These are phyloP conservation scores for Lottia gigantea DNA, from an alignment of 2,888 invertebrate species.

Conservation along the genomic window DNA sequence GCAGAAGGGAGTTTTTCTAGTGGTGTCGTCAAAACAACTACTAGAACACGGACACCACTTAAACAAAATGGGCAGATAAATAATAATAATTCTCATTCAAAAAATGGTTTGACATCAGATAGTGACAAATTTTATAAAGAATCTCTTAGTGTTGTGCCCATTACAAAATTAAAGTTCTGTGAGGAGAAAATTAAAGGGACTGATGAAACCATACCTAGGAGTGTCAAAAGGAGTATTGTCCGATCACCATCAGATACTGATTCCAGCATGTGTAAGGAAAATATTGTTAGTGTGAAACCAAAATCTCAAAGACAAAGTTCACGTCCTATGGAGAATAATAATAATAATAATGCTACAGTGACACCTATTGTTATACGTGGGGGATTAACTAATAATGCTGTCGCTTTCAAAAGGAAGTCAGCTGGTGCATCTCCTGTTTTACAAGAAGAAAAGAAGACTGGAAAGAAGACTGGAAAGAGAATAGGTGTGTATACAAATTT, in stretches of 20 bases:
- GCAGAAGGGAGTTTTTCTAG: neutral
- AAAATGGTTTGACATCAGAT: neutral
- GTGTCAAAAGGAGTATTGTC: neutral
- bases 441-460: neutral
- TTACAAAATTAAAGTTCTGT: neutral
- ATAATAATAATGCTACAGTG: neutral
- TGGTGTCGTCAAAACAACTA: neutral
- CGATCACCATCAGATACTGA: neutral
- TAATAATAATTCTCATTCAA: neutral
- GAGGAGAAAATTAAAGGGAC: neutral
- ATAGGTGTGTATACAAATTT: neutral
- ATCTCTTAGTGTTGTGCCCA: neutral
- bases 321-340: neutral
- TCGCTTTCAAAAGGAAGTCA: neutral
- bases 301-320: neutral
- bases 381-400: neutral
- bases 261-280: neutral
- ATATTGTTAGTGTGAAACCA: neutral
- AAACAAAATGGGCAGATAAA: constrained; percentile 9
- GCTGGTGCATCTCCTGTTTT: neutral
- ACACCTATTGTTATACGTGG: neutral
- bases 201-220: neutral
- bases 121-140: neutral
- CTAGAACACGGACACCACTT: neutral
- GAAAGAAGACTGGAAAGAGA: neutral